A percentile compares a stretch with the other conserved stretches of the same genome.
phyloP scores from a whole-genome alignment of 1,140 invertebrate genomes.

The Ooceraea biroi region DNA sequence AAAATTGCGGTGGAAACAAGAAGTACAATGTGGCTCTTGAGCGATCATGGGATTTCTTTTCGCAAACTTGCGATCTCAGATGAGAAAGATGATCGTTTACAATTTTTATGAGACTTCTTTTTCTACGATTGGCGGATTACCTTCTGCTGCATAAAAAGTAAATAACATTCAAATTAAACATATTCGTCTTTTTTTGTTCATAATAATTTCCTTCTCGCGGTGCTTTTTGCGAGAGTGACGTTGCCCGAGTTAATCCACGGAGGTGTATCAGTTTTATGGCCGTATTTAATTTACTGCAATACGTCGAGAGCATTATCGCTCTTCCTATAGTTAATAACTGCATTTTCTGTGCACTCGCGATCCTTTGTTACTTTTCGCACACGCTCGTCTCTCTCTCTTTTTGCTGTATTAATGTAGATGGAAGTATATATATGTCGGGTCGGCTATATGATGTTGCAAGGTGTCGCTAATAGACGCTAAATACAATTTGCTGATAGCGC shows the following conservation, averaged over 20 bases:
- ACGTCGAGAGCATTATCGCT: slow-evolving; percentile 40
- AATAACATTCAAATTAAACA: slow-evolving; percentile 39
- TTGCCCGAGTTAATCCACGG: slow-evolving; percentile 2
- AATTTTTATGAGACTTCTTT: too few species aligned
- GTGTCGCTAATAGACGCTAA: slow-evolving; percentile 71
- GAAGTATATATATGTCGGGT: background rate
- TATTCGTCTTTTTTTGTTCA: background rate
- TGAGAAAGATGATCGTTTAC: background rate
- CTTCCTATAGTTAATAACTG: slow-evolving; percentile 42
- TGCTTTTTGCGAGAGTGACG: background rate
- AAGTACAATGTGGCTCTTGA: background rate
- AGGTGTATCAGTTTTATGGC: slow-evolving; percentile 42
- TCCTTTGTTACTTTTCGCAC: slow-evolving; percentile 48
- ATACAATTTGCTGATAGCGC: slow-evolving; percentile 69
- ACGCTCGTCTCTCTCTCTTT: slow-evolving; percentile 33
- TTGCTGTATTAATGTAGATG: slow-evolving; percentile 35
- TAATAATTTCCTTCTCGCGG: slow-evolving; percentile 11
- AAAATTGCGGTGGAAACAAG: background rate
- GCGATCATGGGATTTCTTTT: background rate
- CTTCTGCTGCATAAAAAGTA: background rate
- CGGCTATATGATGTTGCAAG: slow-evolving; percentile 47
- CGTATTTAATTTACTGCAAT: slow-evolving; percentile 54
- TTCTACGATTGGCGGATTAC: too few species aligned
- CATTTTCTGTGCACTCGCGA: slow-evolving; percentile 34
- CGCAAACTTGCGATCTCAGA: background rate